Conservation (phyloP, 2,797 vertebrate genomes). For the Smutsia gigantea region DNA sequence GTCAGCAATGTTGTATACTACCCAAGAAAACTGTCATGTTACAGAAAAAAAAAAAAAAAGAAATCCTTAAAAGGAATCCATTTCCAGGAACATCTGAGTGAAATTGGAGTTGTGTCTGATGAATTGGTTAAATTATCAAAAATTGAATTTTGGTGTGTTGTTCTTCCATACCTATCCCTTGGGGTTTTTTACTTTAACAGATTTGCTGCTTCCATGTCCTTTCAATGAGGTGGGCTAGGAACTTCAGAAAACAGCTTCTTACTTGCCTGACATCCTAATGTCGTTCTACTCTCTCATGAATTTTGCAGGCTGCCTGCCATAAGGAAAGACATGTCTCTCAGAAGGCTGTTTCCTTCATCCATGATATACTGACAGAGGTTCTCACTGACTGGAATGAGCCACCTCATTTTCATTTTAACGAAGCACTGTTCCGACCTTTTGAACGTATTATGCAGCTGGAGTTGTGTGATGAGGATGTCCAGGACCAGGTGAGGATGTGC, state of each 20-base stretch:
- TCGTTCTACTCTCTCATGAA: neutral
- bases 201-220: neutral
- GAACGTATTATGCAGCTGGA: conserved; percentile 99
- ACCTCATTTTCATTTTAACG: conserved; percentile 96
- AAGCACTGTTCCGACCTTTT: conserved; percentile 96
- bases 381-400: conserved; percentile 95
- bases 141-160: neutral
- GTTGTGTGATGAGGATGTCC: conserved; percentile 97
- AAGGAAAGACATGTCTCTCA: conserved; percentile 97
- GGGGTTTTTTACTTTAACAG: neutral
- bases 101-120: neutral
- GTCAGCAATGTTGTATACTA: neutral
- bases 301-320: conserved; percentile 94
- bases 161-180: neutral
- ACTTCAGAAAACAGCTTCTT: neutral
- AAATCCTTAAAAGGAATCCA: neutral
- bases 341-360: conserved; percentile 98
- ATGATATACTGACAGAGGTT: conserved; percentile 96
- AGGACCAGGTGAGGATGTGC: conserved; percentile 93
- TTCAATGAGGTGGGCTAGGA: neutral
- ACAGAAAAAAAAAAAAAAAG: neutral
- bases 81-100: conserved; percentile 28
- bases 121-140: neutral
- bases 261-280: neutral
- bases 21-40: neutral